These are phyloP conservation scores for Heliocidaris erythrogramma DNA, from an alignment of 35 echinoderm and acorn worm genomes.

Conservation along the genomic window DNA sequence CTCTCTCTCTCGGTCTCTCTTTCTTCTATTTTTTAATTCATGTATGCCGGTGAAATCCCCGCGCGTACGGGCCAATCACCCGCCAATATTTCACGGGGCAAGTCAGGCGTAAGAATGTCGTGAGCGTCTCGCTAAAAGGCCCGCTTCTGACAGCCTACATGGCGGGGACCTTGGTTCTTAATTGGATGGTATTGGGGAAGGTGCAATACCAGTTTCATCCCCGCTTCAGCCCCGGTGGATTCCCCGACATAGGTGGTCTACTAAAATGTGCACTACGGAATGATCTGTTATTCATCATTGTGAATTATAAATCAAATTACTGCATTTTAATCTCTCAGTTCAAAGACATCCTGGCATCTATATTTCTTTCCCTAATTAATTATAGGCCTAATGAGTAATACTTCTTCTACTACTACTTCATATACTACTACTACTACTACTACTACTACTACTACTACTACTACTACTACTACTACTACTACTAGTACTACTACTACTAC, in stretches of 20 bases:
- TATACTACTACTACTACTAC: too few species aligned
- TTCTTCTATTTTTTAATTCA: background rate
- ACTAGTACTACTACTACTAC: background rate
- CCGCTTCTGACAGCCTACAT: background rate
- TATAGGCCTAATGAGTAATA: too few species aligned
- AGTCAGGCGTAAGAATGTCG: conserved; percentile 29
- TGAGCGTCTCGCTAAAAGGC: background rate
- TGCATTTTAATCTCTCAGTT: too few species aligned
- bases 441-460: too few species aligned
- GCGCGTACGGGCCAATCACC: conserved; percentile 25
- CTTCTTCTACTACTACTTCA: too few species aligned
- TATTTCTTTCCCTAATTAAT: too few species aligned
- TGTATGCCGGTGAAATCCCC: background rate
- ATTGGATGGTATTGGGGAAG: conserved; percentile 26
- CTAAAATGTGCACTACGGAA: background rate
- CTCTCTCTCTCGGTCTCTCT: background rate
- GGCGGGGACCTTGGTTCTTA: conserved; percentile 4
- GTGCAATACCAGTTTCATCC: conserved; percentile 2
- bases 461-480: too few species aligned
- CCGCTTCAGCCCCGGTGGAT: background rate
- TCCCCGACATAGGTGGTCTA: background rate
- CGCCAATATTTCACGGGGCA: conserved; percentile 8
- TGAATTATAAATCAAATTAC: too few species aligned
- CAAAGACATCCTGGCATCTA: too few species aligned
- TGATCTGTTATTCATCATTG: too few species aligned